Conservation (phyloP, 1,140 invertebrate genomes). For the Halesus radiatus region DNA sequence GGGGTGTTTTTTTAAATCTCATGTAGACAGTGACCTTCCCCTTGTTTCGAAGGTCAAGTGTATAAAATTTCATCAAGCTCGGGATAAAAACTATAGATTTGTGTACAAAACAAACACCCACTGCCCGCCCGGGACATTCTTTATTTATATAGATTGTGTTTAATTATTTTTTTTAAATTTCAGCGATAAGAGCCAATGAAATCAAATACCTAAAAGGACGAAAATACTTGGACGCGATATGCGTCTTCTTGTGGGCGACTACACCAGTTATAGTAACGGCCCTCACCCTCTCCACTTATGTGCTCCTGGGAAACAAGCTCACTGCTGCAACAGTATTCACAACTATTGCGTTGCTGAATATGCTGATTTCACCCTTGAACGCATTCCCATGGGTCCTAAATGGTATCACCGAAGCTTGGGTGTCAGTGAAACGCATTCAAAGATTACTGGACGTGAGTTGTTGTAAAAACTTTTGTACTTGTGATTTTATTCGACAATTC, state of each 20-base stretch:
- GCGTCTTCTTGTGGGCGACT: constrained; percentile 99
- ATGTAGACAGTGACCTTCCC: too few species aligned
- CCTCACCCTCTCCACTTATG: constrained; percentile 91
- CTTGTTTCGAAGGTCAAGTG: too few species aligned
- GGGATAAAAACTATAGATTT: too few species aligned
- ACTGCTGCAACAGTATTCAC: constrained; percentile 95
- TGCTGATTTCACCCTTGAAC: constrained; percentile 96
- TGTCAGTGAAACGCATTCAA: constrained; percentile 88
- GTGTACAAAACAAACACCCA: too few species aligned
- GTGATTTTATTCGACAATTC: too few species aligned
- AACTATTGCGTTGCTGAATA: constrained; percentile 93
- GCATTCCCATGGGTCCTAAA: constrained; percentile 99
- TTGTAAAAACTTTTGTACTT: constrained; percentile 45
- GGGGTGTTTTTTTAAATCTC: too few species aligned
- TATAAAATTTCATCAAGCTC: too few species aligned
- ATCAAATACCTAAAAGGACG: constrained; percentile 83
- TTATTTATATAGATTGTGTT: too few species aligned
- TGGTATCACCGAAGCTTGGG: constrained; percentile 94
- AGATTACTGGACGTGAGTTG: constrained; percentile 77
- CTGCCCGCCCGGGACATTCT: too few species aligned
- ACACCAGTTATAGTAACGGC: constrained; percentile 97
- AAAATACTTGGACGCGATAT: constrained; percentile 98
- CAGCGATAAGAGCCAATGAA: constrained; percentile 79
- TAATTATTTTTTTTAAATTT: too few species aligned
- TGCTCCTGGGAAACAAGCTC: constrained; percentile 85